Evolutionary conservation across 2,113 vertebrate species (phyloP), one percentile per base, ranked within the genome.

Genomic region (Isichthys henryi): DNA sequence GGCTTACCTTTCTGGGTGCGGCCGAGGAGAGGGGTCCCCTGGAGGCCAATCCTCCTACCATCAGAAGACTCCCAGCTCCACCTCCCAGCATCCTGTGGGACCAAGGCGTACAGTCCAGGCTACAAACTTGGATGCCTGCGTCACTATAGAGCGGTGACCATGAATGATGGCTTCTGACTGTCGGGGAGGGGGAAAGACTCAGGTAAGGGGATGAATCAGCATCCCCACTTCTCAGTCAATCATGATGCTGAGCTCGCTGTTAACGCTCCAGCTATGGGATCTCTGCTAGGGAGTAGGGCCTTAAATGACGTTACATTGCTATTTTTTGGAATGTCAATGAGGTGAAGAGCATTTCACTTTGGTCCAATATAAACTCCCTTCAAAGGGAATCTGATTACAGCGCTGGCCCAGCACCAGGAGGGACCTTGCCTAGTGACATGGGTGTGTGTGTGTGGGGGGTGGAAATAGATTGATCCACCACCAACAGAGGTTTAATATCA

Each of bases 391-490:
- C 46, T 49, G 50, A 17, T 31, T 31, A 53, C 15, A 13, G 62
- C 8, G 3, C n/a, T 27, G 58, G n/a, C 62, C 62, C 45, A 1
- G 84, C 21, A 53, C 48, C 50, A 7, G 45, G 31, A 35, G n/a
- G 15, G 50, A 52, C 50, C 7, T 11, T 35, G 48, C n/a, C 11
- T 27, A 35, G 10, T 56, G 31, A n/a, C 10, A 13, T 3, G 31
- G 85, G 23, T 0, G 3, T 52, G 49, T 52, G 49, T 35, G 83
- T 23, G n/a, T 80, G 82, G 48, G 45, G 2, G 85, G 49, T 0
- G 49, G 85, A 27, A 48, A 48, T 15, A 86, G 45, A 86, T 90
- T 91, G 82, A 31, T 48, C 83, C 86, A 5, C 31, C 48, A 46
- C 88, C 45, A 21, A 66, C 5, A 1, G 45, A 19, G 77, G 53